These are phyloP conservation scores for Auanema freiburgensis DNA, from an alignment of 2,888 invertebrate species.

Conservation along the genomic window DNA sequence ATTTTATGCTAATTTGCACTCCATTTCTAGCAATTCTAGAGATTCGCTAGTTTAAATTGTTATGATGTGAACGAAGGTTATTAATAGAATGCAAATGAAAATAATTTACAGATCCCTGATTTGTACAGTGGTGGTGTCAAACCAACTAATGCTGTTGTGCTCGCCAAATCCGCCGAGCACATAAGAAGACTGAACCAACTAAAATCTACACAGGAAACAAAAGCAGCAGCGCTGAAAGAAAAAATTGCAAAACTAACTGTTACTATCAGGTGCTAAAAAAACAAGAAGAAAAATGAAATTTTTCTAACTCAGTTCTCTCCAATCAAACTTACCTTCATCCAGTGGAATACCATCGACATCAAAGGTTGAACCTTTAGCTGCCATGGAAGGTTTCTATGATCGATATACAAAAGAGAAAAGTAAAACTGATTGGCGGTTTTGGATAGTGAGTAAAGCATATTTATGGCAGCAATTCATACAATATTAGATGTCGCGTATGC, in stretches of 20 bases:
- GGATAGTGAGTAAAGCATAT: slow-evolving; percentile 52
- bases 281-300: neutral
- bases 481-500: slow-evolving; percentile 41
- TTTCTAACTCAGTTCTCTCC: slow-evolving; percentile 47
- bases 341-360: slow-evolving; percentile 22
- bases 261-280: slow-evolving; percentile 41
- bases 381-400: slow-evolving; percentile 42
- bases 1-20: too few relatives aligned
- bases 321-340: slow-evolving; percentile 55
- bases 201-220: slow-evolving; percentile 28
- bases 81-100: neutral
- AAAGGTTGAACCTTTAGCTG: slow-evolving; percentile 39
- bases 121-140: slow-evolving; percentile 59
- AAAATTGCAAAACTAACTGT: slow-evolving; percentile 35
- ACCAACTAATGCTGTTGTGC: slow-evolving; percentile 62
- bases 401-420: slow-evolving; percentile 49
- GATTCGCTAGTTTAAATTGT: too few relatives aligned
- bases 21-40: too few relatives aligned
- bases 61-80: too few relatives aligned
- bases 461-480: slow-evolving; percentile 7
- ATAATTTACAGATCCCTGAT: slow-evolving; percentile 48
- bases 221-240: slow-evolving; percentile 25
- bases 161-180: slow-evolving; percentile 60
- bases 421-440: slow-evolving; percentile 56
- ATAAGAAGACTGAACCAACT: slow-evolving; percentile 45